Percentiles rank a stretch among this genome's conserved stretches.
These are phyloP conservation scores for Catharus bicknelli DNA, from an alignment of 2,113 vertebrate genomes.

Conservation along the genomic window DNA sequence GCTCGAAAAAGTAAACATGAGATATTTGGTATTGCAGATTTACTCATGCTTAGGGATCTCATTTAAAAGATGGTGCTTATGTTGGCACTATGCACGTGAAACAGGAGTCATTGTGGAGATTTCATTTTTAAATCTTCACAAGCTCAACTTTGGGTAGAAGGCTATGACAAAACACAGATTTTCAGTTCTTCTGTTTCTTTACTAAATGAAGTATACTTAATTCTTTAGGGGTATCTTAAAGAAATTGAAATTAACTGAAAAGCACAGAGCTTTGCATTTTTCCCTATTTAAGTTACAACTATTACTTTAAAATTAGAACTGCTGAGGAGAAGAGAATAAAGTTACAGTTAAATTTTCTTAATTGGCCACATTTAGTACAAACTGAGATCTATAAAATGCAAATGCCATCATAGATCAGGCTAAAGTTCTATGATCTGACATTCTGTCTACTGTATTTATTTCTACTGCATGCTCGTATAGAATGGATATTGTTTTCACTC, in stretches of 20 bases:
- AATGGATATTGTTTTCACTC: background rate
- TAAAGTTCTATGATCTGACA: background rate
- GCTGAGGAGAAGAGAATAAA: background rate
- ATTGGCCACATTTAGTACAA: background rate
- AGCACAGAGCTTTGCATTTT: background rate
- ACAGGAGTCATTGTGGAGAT: background rate
- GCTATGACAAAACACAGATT: background rate
- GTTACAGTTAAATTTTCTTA: background rate
- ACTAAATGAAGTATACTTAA: background rate
- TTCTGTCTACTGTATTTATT: background rate
- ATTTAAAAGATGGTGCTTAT: background rate
- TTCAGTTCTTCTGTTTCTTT: background rate
- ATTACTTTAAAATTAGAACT: background rate
- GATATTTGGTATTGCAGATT: background rate
- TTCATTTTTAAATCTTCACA: background rate
- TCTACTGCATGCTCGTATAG: background rate
- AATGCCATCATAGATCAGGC: background rate
- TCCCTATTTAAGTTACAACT: background rate
- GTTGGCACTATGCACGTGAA: background rate
- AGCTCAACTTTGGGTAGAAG: background rate
- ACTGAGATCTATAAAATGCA: background rate
- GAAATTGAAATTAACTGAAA: background rate
- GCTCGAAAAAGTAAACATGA: background rate
- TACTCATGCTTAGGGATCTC: background rate
- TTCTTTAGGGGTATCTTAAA: background rate